These are phyloP conservation scores for Anser brachyrhynchus DNA, from an alignment of 2,113 vertebrate species.

Conservation along the genomic window DNA sequence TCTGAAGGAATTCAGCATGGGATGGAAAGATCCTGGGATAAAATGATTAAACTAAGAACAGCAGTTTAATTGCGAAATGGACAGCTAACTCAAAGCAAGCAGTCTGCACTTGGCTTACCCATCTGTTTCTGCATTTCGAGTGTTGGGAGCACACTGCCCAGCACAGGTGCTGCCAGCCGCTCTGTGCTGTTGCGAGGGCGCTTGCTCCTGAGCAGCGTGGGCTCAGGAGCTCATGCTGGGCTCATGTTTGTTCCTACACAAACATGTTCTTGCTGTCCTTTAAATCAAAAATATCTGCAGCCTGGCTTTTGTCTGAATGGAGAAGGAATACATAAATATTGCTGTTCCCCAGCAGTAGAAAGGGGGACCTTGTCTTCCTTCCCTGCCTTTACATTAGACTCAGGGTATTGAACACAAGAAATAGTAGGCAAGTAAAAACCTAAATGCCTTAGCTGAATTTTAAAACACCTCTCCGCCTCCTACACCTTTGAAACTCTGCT, in stretches of 20 bases:
- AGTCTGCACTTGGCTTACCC: neutral
- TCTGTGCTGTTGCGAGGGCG: neutral
- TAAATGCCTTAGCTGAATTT: neutral
- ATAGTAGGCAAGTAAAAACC: neutral
- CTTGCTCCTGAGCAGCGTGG: fast-evolving
- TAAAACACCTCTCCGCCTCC: neutral
- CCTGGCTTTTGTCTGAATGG: neutral
- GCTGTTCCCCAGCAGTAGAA: neutral
- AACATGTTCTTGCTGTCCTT: neutral
- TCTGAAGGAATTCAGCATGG: neutral
- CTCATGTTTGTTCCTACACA: neutral
- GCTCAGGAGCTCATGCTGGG: too few relatives aligned
- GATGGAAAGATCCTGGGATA: neutral
- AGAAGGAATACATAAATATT: neutral
- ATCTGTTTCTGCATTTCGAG: neutral
- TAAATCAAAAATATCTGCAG: neutral
- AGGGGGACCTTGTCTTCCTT: neutral
- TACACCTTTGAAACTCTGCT: neutral
- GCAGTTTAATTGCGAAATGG: neutral
- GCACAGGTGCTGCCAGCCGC: neutral
- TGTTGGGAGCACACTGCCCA: neutral
- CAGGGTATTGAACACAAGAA: neutral
- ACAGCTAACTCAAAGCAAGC: neutral
- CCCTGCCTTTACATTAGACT: neutral
- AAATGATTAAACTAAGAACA: too few relatives aligned